Evolutionary conservation across 2,888 invertebrate species (phyloP).

Genomic region (Boloria euphrosyne): DNA sequence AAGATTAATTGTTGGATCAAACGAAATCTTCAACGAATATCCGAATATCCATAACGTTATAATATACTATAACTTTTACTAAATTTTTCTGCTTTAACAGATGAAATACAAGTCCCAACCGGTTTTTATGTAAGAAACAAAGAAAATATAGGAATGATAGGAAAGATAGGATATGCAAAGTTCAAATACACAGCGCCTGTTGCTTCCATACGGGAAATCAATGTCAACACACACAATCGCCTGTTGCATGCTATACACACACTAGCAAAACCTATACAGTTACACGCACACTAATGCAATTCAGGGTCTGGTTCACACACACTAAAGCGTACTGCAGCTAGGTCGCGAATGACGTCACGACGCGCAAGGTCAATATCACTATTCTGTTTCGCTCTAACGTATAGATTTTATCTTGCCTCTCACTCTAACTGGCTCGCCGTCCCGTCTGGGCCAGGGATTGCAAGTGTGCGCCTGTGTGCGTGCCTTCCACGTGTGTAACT

Average conservation of each 20-base stretch:
- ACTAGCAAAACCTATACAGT: conserved; percentile 21
- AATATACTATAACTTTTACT: no score
- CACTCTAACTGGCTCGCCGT: conserved; percentile 62
- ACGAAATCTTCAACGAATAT: no score
- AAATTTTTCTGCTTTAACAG: background rate
- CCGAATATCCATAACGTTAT: no score
- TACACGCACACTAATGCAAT: conserved; percentile 49
- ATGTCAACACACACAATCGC: conserved; percentile 62
- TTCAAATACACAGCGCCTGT: conserved; percentile 39
- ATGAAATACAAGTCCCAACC: background rate
- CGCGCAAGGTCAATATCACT: conserved; percentile 81
- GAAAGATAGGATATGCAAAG: conserved; percentile 18
- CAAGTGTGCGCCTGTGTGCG: conserved; percentile 47
- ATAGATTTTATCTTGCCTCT: conserved; percentile 43
- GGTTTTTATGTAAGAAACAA: background rate
- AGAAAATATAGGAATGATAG: background rate
- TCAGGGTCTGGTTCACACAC: conserved; percentile 79
- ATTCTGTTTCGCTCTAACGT: conserved; percentile 51
- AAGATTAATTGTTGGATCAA: no score
- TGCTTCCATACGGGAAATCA: conserved; percentile 64
- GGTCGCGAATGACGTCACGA: conserved; percentile 84
- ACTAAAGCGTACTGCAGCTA: conserved; percentile 75
- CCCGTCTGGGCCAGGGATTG: conserved; percentile 69
- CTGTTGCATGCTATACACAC: conserved; percentile 56
- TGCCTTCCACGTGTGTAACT: conserved; percentile 29